Conservation (phyloP, 2,113 vertebrate species). For the Colossoma macropomum region DNA sequence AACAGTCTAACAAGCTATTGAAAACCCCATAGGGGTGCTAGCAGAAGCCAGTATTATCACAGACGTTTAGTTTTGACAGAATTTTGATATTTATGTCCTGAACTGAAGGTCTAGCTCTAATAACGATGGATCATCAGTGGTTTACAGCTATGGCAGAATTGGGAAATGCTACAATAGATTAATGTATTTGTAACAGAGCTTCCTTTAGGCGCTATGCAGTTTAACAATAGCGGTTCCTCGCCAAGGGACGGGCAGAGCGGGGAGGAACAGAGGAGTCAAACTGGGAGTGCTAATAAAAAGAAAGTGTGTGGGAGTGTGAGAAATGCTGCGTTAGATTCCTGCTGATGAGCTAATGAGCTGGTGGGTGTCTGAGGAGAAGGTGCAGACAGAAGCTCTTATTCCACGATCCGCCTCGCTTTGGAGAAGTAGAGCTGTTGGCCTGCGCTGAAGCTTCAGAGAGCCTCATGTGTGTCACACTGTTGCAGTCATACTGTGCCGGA, state of each 20-base stretch:
- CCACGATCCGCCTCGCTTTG: background rate
- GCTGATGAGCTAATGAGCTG: conserved; percentile 4
- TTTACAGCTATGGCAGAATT: no score
- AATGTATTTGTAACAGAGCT: no score
- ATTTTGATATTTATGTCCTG: no score
- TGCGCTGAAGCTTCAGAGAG: no score
- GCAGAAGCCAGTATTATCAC: no score
- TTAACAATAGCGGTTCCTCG: background rate
- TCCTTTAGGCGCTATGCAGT: background rate
- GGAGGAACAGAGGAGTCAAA: background rate
- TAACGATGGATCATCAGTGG: no score
- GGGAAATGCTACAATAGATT: no score
- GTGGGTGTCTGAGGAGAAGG: conserved; percentile 24
- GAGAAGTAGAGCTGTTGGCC: background rate
- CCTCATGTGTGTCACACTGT: background rate
- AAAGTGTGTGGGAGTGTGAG: conserved; percentile 31
- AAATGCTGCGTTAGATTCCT: background rate
- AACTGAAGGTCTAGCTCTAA: no score
- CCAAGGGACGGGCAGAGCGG: background rate
- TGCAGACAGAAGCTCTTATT: background rate
- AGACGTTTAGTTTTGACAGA: no score
- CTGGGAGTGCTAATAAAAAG: conserved; percentile 67
- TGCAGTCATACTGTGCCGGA: background rate
- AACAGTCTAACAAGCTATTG: no score
- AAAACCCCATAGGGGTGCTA: no score